phyloP scores from a whole-genome alignment of 2,888 invertebrate species.

The Dromius quadrimaculatus region DNA sequence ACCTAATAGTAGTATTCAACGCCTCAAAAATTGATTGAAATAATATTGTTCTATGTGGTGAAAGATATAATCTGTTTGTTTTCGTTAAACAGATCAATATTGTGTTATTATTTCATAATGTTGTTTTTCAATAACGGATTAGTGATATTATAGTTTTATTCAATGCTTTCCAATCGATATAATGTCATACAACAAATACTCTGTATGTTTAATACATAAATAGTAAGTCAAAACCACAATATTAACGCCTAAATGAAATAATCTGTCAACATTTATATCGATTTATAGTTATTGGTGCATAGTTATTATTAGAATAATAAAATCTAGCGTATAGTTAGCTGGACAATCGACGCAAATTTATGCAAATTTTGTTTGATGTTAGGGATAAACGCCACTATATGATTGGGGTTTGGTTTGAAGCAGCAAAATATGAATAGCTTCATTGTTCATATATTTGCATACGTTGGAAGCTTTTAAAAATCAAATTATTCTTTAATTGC shows the following conservation, averaged over 20 bases:
- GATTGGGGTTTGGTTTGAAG: too few species aligned
- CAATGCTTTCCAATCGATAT: conserved; percentile 12
- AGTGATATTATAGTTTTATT: conserved; percentile 13
- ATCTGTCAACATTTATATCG: neutral
- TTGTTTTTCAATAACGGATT: conserved; percentile 31
- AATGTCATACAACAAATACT: neutral
- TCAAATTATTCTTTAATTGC: too few species aligned
- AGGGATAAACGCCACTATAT: too few species aligned
- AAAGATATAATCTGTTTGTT: conserved; percentile 24
- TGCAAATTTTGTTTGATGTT: too few species aligned
- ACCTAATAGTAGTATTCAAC: too few species aligned
- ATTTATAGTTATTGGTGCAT: neutral
- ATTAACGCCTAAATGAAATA: neutral
- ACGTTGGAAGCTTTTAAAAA: too few species aligned
- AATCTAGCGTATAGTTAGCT: too few species aligned
- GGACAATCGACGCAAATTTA: too few species aligned
- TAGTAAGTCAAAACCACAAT: neutral
- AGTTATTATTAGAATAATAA: too few species aligned
- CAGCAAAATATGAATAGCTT: too few species aligned
- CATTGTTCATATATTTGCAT: too few species aligned
- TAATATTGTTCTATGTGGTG: conserved; percentile 1
- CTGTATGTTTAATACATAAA: neutral
- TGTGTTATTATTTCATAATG: conserved; percentile 25
- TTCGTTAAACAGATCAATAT: conserved; percentile 14
- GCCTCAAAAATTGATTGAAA: conserved; percentile 2